Percentiles rank a stretch among this genome's conserved stretches.
Conservation (phyloP, 2,113 vertebrate species). For the Sterrhoptilus dennistouni region DNA sequence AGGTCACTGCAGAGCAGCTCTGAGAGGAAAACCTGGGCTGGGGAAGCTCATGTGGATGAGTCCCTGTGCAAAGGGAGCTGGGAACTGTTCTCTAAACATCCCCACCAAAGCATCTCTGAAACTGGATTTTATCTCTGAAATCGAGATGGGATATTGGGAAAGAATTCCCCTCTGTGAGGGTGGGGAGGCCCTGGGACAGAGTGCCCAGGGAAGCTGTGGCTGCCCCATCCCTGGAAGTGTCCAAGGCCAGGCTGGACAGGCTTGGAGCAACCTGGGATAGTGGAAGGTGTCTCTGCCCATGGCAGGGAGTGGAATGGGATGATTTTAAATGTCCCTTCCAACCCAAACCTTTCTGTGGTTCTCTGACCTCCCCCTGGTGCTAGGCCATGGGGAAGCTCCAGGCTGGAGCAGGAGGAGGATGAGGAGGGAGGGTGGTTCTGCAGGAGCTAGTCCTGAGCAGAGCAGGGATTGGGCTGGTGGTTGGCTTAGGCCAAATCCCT, state of each 20-base stretch:
- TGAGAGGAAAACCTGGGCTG: accelerated
- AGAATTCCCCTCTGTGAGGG: neutral
- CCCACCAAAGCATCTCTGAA: neutral
- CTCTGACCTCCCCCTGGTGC: neutral
- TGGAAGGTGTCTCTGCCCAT: neutral
- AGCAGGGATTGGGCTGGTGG: neutral
- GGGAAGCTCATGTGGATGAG: accelerated
- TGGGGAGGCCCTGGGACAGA: neutral
- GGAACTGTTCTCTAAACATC: neutral
- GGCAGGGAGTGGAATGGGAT: neutral
- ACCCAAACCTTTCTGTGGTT: neutral
- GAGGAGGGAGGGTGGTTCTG: neutral
- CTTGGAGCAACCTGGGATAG: accelerated
- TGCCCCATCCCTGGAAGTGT: neutral
- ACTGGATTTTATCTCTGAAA: neutral
- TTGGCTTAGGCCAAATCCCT: neutral
- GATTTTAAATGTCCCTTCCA: neutral
- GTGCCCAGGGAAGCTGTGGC: neutral
- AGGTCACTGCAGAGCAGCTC: neutral
- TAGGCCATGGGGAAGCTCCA: accelerated
- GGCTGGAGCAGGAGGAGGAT: neutral
- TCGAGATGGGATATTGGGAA: neutral
- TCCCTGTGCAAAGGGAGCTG: neutral
- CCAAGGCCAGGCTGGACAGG: accelerated
- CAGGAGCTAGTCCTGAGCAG: neutral